phyloP scores from a whole-genome alignment of 2,888 invertebrate genomes.

The Drosophila macrospina region DNA sequence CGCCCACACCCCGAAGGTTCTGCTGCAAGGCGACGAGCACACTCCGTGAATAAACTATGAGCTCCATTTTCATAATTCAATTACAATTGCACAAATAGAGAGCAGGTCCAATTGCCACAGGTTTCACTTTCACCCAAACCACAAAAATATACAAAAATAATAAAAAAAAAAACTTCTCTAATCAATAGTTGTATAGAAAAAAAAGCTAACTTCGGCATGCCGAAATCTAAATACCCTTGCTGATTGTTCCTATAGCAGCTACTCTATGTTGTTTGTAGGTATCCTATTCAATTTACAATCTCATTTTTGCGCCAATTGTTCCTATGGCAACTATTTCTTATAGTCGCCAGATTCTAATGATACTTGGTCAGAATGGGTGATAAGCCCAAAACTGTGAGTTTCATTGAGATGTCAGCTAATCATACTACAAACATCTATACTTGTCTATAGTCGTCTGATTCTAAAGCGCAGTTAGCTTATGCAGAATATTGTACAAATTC shows the following conservation, averaged over 20 bases:
- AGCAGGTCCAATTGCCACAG: slow-evolving; percentile 21
- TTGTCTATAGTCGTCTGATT: too few species aligned
- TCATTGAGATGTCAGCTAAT: not conserved
- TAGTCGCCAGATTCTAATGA: not conserved
- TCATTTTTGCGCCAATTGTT: too few species aligned
- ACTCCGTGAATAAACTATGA: slow-evolving; percentile 38
- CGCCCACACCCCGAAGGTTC: slow-evolving; percentile 51
- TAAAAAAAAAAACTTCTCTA: not conserved
- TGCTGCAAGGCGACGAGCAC: slow-evolving; percentile 57
- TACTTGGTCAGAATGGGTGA: not conserved
- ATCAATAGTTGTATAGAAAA: slow-evolving; percentile 4
- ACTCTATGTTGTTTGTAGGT: not conserved
- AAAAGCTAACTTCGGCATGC: slow-evolving; percentile 1
- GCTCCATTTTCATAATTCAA: slow-evolving; percentile 5
- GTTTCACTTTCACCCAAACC: slow-evolving; percentile 52
- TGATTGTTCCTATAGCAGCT: not conserved
- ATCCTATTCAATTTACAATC: too few species aligned
- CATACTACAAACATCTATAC: too few species aligned
- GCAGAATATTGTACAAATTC: too few species aligned
- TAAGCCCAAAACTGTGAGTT: not conserved
- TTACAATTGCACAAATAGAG: slow-evolving; percentile 27
- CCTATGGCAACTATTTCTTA: not conserved
- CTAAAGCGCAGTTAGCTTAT: too few species aligned
- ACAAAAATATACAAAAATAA: not conserved
- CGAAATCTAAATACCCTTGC: slow-evolving; percentile 3